Conservation (phyloP, 1,140 invertebrate species). For the Listronotus bonariensis region DNA sequence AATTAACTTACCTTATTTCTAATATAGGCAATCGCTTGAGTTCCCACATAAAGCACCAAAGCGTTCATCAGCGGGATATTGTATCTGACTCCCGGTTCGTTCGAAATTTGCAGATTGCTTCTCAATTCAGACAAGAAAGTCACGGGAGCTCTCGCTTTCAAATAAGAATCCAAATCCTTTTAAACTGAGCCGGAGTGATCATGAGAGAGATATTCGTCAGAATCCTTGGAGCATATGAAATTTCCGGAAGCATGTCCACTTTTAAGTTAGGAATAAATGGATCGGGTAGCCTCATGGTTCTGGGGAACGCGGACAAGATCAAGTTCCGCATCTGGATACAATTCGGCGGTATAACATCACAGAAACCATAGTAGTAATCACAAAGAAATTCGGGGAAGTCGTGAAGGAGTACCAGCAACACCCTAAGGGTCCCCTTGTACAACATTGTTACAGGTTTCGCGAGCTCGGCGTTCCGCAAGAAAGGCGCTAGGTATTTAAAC, state of each 20-base stretch:
- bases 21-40: slow-evolving; percentile 90
- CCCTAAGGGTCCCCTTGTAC: slow-evolving; percentile 95
- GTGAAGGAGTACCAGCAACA: slow-evolving; percentile 94
- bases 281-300: slow-evolving; percentile 97
- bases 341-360: slow-evolving; percentile 98
- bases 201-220: slow-evolving; percentile 86
- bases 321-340: slow-evolving; percentile 99
- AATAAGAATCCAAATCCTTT: slow-evolving; percentile 96
- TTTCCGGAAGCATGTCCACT: slow-evolving; percentile 90
- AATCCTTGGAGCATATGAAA: slow-evolving; percentile 83
- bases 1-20: slow-evolving; percentile 65
- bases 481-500: slow-evolving; percentile 96
- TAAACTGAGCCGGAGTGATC: slow-evolving; percentile 87
- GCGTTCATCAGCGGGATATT: slow-evolving; percentile 97
- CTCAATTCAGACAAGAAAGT: slow-evolving; percentile 92
- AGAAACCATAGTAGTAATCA: slow-evolving; percentile 99
- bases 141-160: slow-evolving; percentile 92
- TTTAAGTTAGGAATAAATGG: slow-evolving; percentile 98
- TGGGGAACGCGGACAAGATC: slow-evolving; percentile 95
- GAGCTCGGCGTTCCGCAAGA: slow-evolving; percentile 94
- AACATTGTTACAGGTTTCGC: slow-evolving; percentile 89
- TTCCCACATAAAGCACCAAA: slow-evolving; percentile 95
- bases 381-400: slow-evolving; percentile 99
- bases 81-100: slow-evolving; percentile 88
- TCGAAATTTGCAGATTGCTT: slow-evolving; percentile 84